Base-by-base conservation (phyloP, 1,140 invertebrate genomes). In the Ericerus pela region DNA sequence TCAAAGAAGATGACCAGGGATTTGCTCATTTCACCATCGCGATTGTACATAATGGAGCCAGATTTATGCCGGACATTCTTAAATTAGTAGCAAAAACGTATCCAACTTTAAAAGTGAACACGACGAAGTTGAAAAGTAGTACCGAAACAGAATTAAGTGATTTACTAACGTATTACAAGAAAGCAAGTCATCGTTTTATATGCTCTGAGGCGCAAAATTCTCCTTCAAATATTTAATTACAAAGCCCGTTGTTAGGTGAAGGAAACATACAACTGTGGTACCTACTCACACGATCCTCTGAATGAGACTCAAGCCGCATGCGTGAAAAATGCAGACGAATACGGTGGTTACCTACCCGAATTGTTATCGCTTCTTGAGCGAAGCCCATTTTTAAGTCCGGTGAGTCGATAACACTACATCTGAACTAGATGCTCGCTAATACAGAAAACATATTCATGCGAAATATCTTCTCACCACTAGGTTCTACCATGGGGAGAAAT, bases 241-340 rank as follows among this genome's bases (percentile, higher is more conserved):
- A 29, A 16, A 10, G 24, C n/a, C 51, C n/a, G n/a, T 53, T 65
- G 62, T 0, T 62, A 83, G 81, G 82, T 84, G 31, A 76, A 80
- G 61, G 80, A 83, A 61, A 76, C 81, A 41, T 95, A 90, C 67
- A 76, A 75, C 41, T 82, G 86, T 64, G 92, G 92, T 2, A 96
- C 92, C 4, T 91, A 91, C 66, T 78, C 94, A 43, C 86, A 84
- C 67, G 95, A 94, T 3, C 94, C 94, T 1, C 72, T 98, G 20
- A 87, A 97, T 72, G 90, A 97, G 73, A 85, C 99, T 54, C 96
- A 91, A 70, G 72, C 98, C 29, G 95, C 98, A 51, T 95, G 95
- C 8, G 95, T 90, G 1, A 94, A 95, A 12, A 88, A 95, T 63
- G n/a, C n/a, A n/a, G 95, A 99, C 73, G 96, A 99, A 72, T 88